Evolutionary conservation across 2,888 invertebrate species (phyloP).

Genomic region (Nipponacmea schrenckii): DNA sequence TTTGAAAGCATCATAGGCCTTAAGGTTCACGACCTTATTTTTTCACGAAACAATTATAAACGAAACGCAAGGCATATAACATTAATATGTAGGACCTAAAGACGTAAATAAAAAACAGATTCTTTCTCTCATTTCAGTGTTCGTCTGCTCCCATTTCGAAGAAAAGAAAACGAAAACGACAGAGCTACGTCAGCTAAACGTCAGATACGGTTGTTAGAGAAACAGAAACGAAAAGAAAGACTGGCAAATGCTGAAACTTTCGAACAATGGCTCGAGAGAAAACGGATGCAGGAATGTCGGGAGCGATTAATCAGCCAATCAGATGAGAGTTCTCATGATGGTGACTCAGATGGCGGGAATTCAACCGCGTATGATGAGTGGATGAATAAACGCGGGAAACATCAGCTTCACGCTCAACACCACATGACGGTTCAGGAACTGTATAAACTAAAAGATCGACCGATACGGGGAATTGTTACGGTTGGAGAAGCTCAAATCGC

Average conservation of each 20-base stretch:
- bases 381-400: conserved; percentile 26
- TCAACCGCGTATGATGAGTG: conserved; percentile 38
- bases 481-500: conserved; percentile 2
- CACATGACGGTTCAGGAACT: conserved; percentile 20
- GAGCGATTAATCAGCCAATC: conserved; percentile 27
- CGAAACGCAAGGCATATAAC: too few relatives aligned
- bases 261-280: conserved; percentile 45
- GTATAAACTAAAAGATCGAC: conserved; percentile 22
- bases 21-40: too few relatives aligned
- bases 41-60: too few relatives aligned
- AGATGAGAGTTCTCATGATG: conserved; percentile 28
- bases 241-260: conserved; percentile 37
- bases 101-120: too few relatives aligned
- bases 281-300: conserved; percentile 31
- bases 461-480: conserved; percentile 24
- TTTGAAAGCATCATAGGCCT: too few relatives aligned
- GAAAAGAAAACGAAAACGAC: conserved; percentile 23
- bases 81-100: too few relatives aligned
- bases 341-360: conserved; percentile 35
- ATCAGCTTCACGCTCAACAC: conserved; percentile 12
- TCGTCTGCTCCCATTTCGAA: conserved; percentile 18
- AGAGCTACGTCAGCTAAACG: conserved; percentile 25
- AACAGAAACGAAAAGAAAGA: conserved; percentile 19
- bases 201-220: conserved; percentile 26
- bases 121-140: conserved; percentile 14